A percentile compares a stretch with the other conserved stretches of the same genome.
Conservation (phyloP, 2,113 vertebrate species). For the Dipodomys stephensi region DNA sequence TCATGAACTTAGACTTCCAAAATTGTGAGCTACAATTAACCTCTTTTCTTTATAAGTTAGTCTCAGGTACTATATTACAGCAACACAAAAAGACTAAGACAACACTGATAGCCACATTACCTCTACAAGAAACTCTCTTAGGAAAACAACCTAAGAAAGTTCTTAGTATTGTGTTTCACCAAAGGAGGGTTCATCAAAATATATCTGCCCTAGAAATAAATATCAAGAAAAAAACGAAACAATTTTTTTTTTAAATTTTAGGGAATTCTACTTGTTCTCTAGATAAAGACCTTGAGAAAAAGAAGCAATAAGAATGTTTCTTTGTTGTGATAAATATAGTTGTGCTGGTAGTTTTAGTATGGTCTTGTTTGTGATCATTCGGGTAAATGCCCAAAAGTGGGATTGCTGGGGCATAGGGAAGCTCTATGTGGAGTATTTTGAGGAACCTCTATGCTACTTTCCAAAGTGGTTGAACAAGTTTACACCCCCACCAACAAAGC, state of each 20-base stretch:
- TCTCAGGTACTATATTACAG: not conserved
- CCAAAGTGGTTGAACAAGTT: no score
- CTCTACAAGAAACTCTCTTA: conserved; percentile 35
- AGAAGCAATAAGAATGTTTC: conserved; percentile 9
- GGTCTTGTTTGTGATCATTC: no score
- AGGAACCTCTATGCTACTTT: no score
- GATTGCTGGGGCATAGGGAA: no score
- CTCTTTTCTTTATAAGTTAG: not conserved
- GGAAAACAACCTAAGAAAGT: not conserved
- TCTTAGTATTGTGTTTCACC: conserved; percentile 22
- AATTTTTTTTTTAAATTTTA: conserved; percentile 30
- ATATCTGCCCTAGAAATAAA: not conserved
- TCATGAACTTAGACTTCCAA: not conserved
- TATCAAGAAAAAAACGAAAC: not conserved
- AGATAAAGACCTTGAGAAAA: conserved; percentile 19
- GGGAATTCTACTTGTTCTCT: not conserved
- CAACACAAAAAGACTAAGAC: not conserved
- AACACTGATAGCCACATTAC: not conserved
- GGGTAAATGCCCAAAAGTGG: no score
- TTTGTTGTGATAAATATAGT: not conserved
- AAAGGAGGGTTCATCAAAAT: not conserved
- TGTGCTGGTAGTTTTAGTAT: no score
- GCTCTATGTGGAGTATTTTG: no score
- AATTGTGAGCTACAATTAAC: not conserved
- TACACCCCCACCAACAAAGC: no score